A percentile compares a stretch with the other conserved stretches of the same genome.
Evolutionary conservation across 92 coral and sea anemone species (phyloP).

Genomic region (Montipora capitata): DNA sequence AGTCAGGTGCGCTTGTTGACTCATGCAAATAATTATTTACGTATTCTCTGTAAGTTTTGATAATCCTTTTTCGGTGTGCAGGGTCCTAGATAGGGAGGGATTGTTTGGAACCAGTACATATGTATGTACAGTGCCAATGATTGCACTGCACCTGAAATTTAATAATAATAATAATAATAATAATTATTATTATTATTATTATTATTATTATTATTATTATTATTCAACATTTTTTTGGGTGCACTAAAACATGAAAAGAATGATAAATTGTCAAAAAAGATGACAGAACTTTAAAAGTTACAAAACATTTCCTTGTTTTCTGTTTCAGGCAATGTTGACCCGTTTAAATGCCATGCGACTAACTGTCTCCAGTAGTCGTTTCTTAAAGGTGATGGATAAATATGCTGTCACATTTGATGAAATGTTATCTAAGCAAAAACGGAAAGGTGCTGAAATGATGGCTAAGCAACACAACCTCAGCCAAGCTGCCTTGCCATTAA

Average conservation of each 20-base stretch:
- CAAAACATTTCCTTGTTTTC: too few relatives aligned
- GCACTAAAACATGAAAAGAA: too few relatives aligned
- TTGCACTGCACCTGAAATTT: too few relatives aligned
- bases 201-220: too few relatives aligned
- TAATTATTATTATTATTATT: too few relatives aligned
- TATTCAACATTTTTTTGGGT: too few relatives aligned
- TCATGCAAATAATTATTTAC: not conserved
- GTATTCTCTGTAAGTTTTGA: not conserved
- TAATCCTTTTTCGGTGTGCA: too few relatives aligned
- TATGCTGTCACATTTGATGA: slow-evolving; percentile 27
- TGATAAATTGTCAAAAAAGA: too few relatives aligned
- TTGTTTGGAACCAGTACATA: not conserved
- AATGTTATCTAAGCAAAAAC: not conserved
- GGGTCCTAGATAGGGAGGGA: too few relatives aligned
- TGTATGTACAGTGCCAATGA: too few relatives aligned
- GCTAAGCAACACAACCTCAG: not conserved
- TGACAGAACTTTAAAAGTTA: too few relatives aligned
- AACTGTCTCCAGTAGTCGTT: slow-evolving; percentile 28
- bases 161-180: too few relatives aligned
- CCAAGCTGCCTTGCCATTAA: not conserved
- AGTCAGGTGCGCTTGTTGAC: not conserved
- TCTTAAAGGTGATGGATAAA: slow-evolving; percentile 35
- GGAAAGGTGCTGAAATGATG: not conserved
- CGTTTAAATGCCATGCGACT: slow-evolving; percentile 41
- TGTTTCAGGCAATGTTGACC: slow-evolving; percentile 18